phyloP scores from a whole-genome alignment of 2,888 invertebrate species.

The Noctua janthe region DNA sequence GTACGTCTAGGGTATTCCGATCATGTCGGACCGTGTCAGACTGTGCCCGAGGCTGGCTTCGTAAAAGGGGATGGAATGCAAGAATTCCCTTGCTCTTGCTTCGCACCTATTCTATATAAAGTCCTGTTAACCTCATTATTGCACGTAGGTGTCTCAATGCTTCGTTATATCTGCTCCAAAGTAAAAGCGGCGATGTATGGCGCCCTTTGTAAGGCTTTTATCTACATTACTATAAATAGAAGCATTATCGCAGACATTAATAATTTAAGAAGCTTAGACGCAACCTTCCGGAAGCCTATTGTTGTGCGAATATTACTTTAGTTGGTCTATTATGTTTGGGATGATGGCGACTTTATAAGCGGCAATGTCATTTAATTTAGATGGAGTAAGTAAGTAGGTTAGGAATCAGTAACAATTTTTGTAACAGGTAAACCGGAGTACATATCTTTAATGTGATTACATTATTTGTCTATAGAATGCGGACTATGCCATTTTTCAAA shows the following conservation, averaged over 20 bases:
- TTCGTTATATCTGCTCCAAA: conserved; percentile 55
- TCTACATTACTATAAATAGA: conserved; percentile 65
- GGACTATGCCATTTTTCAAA: too few species aligned
- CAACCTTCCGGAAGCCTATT: conserved; percentile 59
- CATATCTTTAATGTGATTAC: too few species aligned
- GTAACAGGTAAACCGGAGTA: too few species aligned
- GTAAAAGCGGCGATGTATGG: conserved; percentile 61
- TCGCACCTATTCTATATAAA: conserved; percentile 51
- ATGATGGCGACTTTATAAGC: conserved; percentile 34
- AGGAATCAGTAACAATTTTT: too few species aligned
- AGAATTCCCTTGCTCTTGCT: conserved; percentile 60
- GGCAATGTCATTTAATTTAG: conserved; percentile 25
- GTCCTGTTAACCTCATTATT: conserved; percentile 52
- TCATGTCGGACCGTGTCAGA: conserved; percentile 63
- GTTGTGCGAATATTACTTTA: conserved; percentile 57
- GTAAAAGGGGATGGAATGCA: conserved; percentile 71
- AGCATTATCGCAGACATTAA: conserved; percentile 58
- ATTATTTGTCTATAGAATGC: too few species aligned
- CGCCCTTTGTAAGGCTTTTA: conserved; percentile 63
- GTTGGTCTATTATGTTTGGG: conserved; percentile 43
- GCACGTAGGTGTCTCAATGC: conserved; percentile 67
- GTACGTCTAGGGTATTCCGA: conserved; percentile 50
- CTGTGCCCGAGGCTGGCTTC: conserved; percentile 65
- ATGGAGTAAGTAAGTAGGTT: neutral
- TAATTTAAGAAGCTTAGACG: conserved; percentile 61